phyloP scores from a whole-genome alignment of 2,113 vertebrate genomes.

The Dicerorhinus sumatrensis region DNA sequence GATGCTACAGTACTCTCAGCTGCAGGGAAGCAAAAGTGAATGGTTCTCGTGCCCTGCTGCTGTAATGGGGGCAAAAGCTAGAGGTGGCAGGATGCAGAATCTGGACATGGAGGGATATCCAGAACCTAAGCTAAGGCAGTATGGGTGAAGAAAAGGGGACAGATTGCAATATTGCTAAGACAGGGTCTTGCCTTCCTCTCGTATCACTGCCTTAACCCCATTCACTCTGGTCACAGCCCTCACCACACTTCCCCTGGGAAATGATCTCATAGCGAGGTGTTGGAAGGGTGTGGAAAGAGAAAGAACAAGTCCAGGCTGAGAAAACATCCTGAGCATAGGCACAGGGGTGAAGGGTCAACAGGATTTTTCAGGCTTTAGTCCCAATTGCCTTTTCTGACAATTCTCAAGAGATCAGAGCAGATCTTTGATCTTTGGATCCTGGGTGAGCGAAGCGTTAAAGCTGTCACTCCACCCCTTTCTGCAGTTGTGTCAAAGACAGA shows the following conservation, averaged over 20 bases:
- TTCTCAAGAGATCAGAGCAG: background rate
- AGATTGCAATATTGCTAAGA: background rate
- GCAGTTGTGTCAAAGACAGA: background rate
- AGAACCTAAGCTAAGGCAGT: too few species aligned
- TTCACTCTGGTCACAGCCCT: background rate
- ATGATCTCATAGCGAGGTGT: background rate
- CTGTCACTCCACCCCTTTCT: background rate
- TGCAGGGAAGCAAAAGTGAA: background rate
- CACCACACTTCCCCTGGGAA: background rate
- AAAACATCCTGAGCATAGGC: background rate
- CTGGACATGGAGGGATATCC: rapidly evolving
- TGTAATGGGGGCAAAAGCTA: background rate
- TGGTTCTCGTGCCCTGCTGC: rapidly evolving
- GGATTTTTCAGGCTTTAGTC: background rate
- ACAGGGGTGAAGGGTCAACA: background rate
- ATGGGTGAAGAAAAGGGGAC: background rate
- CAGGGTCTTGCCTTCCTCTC: background rate
- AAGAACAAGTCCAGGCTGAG: background rate
- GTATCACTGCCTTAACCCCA: background rate
- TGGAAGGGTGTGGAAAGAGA: background rate
- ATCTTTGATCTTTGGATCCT: background rate
- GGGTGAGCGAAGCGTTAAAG: background rate
- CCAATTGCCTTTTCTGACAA: background rate
- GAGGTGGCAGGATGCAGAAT: background rate
- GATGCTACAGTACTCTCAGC: rapidly evolving